Evolutionary conservation across 2,113 vertebrate genomes (phyloP).

Genomic region (Ardeotis arabs): DNA sequence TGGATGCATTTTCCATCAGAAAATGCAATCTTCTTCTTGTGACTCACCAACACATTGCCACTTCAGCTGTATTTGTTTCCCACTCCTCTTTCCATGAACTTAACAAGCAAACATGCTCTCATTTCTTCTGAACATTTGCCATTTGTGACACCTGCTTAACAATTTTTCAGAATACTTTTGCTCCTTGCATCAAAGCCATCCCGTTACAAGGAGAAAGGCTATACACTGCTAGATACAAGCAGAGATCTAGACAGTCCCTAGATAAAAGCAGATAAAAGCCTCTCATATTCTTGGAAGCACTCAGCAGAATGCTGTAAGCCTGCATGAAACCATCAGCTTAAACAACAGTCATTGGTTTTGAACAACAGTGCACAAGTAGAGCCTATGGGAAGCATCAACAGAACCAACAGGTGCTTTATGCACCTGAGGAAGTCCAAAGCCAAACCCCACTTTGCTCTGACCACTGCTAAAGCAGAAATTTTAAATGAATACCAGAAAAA

Average conservation of each 20-base stretch:
- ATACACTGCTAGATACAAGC: neutral
- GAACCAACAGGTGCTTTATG: neutral
- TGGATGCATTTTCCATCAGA: neutral
- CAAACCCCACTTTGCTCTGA: neutral
- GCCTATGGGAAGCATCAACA: neutral
- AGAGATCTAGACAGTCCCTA: neutral
- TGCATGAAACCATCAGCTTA: neutral
- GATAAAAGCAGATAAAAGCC: neutral
- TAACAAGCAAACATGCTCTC: neutral
- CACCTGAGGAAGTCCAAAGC: neutral
- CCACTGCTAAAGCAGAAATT: neutral
- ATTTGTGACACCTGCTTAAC: neutral
- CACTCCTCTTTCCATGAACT: neutral
- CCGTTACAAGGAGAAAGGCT: neutral
- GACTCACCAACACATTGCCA: neutral
- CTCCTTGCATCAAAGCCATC: neutral
- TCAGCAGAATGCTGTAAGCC: neutral
- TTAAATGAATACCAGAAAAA: neutral
- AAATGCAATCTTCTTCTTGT: neutral
- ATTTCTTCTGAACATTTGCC: neutral
- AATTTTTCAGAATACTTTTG: neutral
- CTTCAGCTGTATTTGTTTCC: neutral
- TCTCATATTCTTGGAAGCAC: neutral
- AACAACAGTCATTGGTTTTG: neutral
- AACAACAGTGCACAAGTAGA: neutral